A percentile compares a stretch with the other conserved stretches of the same genome.
These are phyloP conservation scores for Pyrocoelia pectoralis DNA, from an alignment of 2,888 invertebrate species.

Conservation along the genomic window DNA sequence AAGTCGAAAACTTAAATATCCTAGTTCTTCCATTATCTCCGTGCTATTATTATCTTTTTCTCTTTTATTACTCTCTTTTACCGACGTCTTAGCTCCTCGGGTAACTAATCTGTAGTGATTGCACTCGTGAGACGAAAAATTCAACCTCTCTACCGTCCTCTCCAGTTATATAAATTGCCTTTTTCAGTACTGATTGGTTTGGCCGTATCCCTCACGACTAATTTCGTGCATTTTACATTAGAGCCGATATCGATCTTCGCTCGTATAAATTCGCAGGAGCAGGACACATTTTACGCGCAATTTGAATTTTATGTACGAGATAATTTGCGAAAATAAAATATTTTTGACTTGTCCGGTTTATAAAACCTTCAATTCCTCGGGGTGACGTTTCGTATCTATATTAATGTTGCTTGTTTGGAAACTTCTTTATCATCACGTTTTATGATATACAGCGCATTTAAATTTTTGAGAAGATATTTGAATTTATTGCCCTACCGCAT, in stretches of 20 bases:
- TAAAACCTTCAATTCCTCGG: conserved; percentile 32
- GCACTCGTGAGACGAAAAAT: conserved; percentile 48
- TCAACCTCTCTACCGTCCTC: conserved; percentile 41
- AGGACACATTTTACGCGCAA: not conserved
- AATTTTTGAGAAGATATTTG: conserved; percentile 41
- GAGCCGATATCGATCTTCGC: conserved; percentile 8
- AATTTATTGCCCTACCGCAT: conserved; percentile 40
- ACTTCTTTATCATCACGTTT: conserved; percentile 45
- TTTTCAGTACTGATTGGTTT: conserved; percentile 45
- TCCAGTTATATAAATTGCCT: conserved; percentile 51
- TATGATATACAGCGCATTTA: conserved; percentile 43
- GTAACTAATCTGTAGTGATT: conserved; percentile 53
- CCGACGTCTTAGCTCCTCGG: conserved; percentile 45
- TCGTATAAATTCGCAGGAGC: not conserved
- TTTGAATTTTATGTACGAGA: conserved; percentile 12
- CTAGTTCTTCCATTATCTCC: conserved; percentile 52
- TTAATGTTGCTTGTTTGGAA: conserved; percentile 47
- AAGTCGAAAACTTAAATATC: conserved; percentile 43
- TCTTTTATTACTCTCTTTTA: conserved; percentile 43
- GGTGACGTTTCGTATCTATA: conserved; percentile 44
- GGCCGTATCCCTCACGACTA: conserved; percentile 41
- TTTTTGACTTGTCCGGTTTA: not conserved
- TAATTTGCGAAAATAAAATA: conserved; percentile 8
- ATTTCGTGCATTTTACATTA: conserved; percentile 35
- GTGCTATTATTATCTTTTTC: conserved; percentile 51